phyloP scores from a whole-genome alignment of 2,113 vertebrate species.

The Corydoras maculifer region DNA sequence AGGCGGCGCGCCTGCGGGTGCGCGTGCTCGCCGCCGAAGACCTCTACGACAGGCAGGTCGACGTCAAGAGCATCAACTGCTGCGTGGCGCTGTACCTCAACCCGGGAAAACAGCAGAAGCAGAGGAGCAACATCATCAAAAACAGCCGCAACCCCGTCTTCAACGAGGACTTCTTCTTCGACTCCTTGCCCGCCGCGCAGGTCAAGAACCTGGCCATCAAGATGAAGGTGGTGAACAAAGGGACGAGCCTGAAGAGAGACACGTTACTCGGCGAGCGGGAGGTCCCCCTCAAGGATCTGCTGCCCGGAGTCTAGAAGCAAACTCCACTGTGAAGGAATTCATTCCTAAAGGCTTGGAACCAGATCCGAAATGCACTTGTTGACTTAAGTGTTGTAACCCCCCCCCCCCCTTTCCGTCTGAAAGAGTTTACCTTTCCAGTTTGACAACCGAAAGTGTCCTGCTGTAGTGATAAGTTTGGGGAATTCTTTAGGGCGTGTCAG shows the following conservation, averaged over 20 bases:
- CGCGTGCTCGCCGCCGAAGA: conserved; percentile 79
- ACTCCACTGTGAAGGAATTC: neutral
- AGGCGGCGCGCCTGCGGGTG: conserved; percentile 79
- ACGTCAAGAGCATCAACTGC: conserved; percentile 89
- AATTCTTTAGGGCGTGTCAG: too few species aligned
- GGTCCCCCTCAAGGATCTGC: conserved; percentile 73
- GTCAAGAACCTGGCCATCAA: conserved; percentile 84
- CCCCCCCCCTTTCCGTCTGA: neutral
- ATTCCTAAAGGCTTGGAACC: too few species aligned
- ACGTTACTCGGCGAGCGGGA: conserved; percentile 87
- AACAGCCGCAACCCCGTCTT: conserved; percentile 92
- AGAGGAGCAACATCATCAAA: conserved; percentile 93
- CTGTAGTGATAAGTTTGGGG: too few species aligned
- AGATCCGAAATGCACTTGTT: too few species aligned
- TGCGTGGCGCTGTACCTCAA: conserved; percentile 89
- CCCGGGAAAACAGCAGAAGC: conserved; percentile 93
- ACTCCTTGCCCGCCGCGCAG: conserved; percentile 74
- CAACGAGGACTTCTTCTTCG: conserved; percentile 98
- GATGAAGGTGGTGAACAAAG: conserved; percentile 96
- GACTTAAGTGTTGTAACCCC: too few species aligned
- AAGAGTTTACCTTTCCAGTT: too few species aligned
- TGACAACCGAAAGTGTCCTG: too few species aligned
- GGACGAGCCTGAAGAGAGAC: conserved; percentile 92
- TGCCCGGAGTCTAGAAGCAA: conserved; percentile 55
- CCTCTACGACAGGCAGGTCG: conserved; percentile 79